Conservation (phyloP, 2,797 vertebrate genomes). For the Sebastes nivosus region DNA sequence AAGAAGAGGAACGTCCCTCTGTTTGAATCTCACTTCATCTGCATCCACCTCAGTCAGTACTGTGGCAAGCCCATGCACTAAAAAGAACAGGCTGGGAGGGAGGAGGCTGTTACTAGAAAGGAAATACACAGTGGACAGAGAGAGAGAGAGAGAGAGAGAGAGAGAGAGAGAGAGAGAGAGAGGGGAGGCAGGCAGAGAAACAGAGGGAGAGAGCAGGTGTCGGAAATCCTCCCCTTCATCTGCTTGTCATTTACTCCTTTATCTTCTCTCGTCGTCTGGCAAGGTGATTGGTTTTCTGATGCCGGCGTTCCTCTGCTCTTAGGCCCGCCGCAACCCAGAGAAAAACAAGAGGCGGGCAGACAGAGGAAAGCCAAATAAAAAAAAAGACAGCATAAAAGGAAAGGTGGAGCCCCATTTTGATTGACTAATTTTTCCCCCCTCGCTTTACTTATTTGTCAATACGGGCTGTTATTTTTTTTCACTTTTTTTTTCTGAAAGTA, state of each 20-base stretch:
- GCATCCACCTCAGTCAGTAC: slow-evolving; percentile 44
- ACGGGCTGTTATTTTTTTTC: slow-evolving; percentile 13
- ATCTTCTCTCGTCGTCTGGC: slow-evolving; percentile 62
- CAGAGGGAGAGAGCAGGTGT: slow-evolving; percentile 77
- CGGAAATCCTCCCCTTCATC: slow-evolving; percentile 76
- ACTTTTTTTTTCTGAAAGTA: slow-evolving; percentile 14
- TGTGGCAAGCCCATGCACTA: slow-evolving; percentile 39
- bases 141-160: neutral
- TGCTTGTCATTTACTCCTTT: slow-evolving; percentile 78
- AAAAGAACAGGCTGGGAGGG: slow-evolving; percentile 30
- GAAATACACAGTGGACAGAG: slow-evolving; percentile 53
- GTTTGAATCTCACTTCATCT: slow-evolving; percentile 52
- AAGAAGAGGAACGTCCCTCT: slow-evolving; percentile 36
- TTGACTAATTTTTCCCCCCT: slow-evolving; percentile 56
- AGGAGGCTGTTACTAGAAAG: slow-evolving; percentile 53
- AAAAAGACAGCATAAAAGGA: slow-evolving; percentile 39
- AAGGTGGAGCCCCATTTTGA: slow-evolving; percentile 44
- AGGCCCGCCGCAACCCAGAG: slow-evolving; percentile 43
- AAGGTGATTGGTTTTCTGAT: slow-evolving; percentile 72
- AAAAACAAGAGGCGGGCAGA: slow-evolving; percentile 47
- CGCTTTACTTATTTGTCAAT: slow-evolving; percentile 41
- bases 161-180: neutral
- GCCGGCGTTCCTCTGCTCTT: slow-evolving; percentile 43
- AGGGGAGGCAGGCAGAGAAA: slow-evolving; percentile 27
- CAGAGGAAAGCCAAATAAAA: slow-evolving; percentile 31